Conservation (phyloP, 2,888 invertebrate genomes). For the Aporophyla nigra region DNA sequence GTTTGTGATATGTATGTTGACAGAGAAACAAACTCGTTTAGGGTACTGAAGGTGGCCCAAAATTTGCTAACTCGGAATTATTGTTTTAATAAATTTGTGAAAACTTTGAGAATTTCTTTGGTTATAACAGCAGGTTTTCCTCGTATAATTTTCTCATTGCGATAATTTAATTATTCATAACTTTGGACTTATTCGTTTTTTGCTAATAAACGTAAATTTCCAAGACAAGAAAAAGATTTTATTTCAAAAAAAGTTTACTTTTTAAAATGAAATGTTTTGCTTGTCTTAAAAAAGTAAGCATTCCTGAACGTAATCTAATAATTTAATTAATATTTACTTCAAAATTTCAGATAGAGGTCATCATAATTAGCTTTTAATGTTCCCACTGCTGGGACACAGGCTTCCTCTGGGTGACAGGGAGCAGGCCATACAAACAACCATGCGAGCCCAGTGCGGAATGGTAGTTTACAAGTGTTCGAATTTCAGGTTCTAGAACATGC, state of each 20-base stretch:
- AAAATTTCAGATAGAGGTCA: no score
- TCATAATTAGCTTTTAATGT: no score
- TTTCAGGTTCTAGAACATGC: no score
- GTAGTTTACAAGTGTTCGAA: no score
- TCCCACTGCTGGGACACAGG: no score
- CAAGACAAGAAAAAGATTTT: not conserved
- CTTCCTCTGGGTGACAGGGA: no score
- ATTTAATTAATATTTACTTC: not conserved
- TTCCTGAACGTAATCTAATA: not conserved
- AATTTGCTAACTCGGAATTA: not conserved
- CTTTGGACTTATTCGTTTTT: not conserved
- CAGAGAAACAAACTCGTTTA: no score
- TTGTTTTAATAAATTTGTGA: not conserved
- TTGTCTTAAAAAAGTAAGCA: not conserved
- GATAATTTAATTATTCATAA: not conserved
- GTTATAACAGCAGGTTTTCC: slow-evolving; percentile 1
- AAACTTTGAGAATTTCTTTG: not conserved
- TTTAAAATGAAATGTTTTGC: no score
- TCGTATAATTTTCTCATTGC: not conserved
- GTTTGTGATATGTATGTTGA: slow-evolving; percentile 2
- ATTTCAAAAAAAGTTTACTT: not conserved
- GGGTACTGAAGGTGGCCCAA: no score
- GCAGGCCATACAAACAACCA: no score
- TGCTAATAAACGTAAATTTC: not conserved
- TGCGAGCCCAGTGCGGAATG: no score